Evolutionary conservation across 2,113 vertebrate species (phyloP), one percentile per base, ranked within the genome.

Genomic region (Cebus imitator): DNA sequence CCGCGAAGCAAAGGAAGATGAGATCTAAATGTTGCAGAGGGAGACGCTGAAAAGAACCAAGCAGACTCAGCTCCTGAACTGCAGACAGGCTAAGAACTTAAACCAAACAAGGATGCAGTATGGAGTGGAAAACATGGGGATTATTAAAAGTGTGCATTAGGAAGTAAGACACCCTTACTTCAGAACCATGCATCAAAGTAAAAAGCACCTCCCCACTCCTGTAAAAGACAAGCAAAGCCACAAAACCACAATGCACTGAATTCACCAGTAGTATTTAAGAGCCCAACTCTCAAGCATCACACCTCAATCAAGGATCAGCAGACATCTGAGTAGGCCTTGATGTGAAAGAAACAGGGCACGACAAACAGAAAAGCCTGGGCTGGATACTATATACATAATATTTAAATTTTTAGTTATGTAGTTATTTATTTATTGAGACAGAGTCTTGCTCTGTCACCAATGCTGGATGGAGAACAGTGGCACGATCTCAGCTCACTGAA

Each of bases 1-100:
- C 35, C 91, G 79, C 70, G 85, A 79, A 80, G 80, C 48, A 96
- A 90, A 84, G 30, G 30, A 83, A 96, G 35, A 90, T n/a, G 64
- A 89, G 35, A 94, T 48, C 18, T 88, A 84, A 93, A 21, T 61
- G 35, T 43, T 94, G 0, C 8, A 40, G 35, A 83, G 11, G 32
- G 25, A 85, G 48, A 87, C 9, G 72, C 14, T 93, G 1, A 64
- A 73, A 93, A 88, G 40, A 85, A 76, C 17, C 14, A 87, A 95
- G 37, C 2, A 87, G 23, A 95, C 80, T 78, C 27, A 89, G 40
- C 43, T 68, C 43, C 30, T 27, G 32, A 85, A 70, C 45, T 86
- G 30, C 72, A 88, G 27, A 78, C 2, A 64, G 23, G 21, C 40
- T 91, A 27, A 91, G 48, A 95, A 91, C 43, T 79, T 93, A 79